Base-by-base conservation (phyloP, 2,888 invertebrate genomes). In the Clostera curtula region DNA sequence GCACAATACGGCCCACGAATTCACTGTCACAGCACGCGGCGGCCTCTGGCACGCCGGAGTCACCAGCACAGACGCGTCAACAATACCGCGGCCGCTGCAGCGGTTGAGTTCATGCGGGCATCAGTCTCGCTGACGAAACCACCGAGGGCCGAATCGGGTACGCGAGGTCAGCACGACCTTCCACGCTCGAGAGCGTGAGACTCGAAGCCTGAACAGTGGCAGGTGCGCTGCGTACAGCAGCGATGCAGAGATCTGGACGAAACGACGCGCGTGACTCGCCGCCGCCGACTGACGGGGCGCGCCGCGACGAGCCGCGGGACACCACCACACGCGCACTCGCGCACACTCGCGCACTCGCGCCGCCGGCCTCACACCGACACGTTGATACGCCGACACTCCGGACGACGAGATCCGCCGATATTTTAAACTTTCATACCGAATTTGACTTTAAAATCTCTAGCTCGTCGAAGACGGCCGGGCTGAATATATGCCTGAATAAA, bases 271-370 rank as follows among this genome's bases (percentile, higher is more conserved):
- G 76, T 75, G 82, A 75, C 75, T 79, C 68, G 77, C 74, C 69
- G 75, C 71, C 79, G 79, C 72, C 79, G 74, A 82, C 82, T 82
- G 80, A 79, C 75, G 77, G 74, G 64, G 71, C 76, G 76, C 75
- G 72, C 75, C 73, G 74, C 72, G 68, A 56, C 72, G 67, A 66
- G 59, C 58, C 69, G 60, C 64, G 57, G 52, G 55, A 49, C 64
- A 75, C 76, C 61, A 70, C 62, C 74, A 75, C 72, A 71, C 65
- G 71, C 80, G 70, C 75, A 70, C 57, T 51, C 58, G 66, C 72
- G 70, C 73, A 66, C 69, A 66, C 67, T 62, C 57, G 55, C 54
- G 40, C 56, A n/a, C n/a, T n/a, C 53, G 44, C 43, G 44, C 33
- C 46, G 49, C 48, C 49, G 43, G 39, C 45, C 32, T 43, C 51